Evolutionary conservation across 1,140 invertebrate genomes (phyloP), one percentile per base, ranked within the genome.

Genomic region (Heliconius nattereri): DNA sequence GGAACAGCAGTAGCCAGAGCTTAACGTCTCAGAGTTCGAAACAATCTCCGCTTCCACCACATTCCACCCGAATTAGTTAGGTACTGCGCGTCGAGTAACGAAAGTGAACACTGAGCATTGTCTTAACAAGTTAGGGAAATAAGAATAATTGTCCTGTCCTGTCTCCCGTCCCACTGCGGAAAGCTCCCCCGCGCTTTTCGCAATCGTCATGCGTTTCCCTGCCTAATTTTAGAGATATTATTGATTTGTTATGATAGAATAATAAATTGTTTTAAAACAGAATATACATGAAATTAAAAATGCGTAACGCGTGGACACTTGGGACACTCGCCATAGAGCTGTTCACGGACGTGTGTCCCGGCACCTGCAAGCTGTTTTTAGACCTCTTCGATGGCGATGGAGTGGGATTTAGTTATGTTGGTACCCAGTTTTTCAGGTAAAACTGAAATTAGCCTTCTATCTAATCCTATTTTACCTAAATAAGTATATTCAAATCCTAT

Each of bases 341-440:
- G 45, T 92, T 93, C 77, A 83, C 85, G 1, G 91, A 93, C 45
- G 81, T 86, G 11, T 92, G 90, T 45, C 91, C 91, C 0, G n/a
- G 66, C 2, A 91, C 91, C 35, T 91, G 89, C 54, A 40, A 73
- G 0, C 76, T 93, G 8, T 93, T 92, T 82, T 60, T 87, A 0
- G 90, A 91, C 0, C 84, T 93, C n/a, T 40, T 91, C 49, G 84
- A 85, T 11, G 89, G 87, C 7, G 89, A 91, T 40, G 82, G 79
- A 0, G n/a, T 81, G 7, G 90, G 89, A 0, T 75, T 88, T 26
- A 84, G 87, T 8, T 93, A 93, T 32, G 87, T 92, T 9, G 88
- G 89, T 1, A 91, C 91, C 1, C 75, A 76, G 20, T 92, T 93
- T 76, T 92, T 89, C 75, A 91, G 88, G 91, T 92, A 82, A 78